Evolutionary conservation across 2,888 invertebrate genomes (phyloP).

Genomic region (Eumacrocentrus americanus): DNA sequence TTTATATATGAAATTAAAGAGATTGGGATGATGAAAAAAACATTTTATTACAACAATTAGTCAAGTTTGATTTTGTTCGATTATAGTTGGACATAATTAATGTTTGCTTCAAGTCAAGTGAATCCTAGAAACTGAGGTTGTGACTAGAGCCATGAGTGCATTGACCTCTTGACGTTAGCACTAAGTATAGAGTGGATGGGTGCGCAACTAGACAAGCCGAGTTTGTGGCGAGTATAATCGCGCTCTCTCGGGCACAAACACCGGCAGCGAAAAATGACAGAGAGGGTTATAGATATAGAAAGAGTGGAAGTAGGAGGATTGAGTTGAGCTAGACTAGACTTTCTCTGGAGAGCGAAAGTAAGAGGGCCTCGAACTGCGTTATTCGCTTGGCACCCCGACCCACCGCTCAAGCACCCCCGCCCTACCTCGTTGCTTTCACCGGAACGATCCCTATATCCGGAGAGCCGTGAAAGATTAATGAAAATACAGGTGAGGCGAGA

Average conservation of each 20-base stretch:
- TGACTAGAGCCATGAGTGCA: conserved; percentile 54
- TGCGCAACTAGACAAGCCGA: conserved; percentile 33
- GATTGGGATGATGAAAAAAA: background rate
- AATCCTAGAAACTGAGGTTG: no score
- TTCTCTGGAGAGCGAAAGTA: conserved; percentile 60
- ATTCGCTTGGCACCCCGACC: conserved; percentile 32
- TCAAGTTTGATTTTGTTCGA: no score
- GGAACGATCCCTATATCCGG: conserved; percentile 36
- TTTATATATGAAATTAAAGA: background rate
- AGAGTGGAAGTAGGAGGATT: conserved; percentile 14
- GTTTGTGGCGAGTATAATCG: conserved; percentile 30
- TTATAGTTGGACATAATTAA: no score
- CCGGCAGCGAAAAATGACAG: no score
- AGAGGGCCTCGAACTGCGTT: conserved; percentile 50
- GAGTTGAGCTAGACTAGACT: conserved; percentile 42
- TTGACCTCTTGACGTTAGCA: conserved; percentile 54
- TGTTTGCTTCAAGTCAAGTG: no score
- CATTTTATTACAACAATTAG: no score
- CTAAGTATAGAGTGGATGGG: conserved; percentile 43
- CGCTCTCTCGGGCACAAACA: no score
- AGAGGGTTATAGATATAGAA: no score
- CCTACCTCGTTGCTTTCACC: conserved; percentile 50
- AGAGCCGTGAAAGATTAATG: background rate
- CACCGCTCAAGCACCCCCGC: conserved; percentile 25
- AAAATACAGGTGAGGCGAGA: conserved; percentile 10